phyloP scores from a whole-genome alignment of 2,113 vertebrate species.

The Hippocampus abdominalis region DNA sequence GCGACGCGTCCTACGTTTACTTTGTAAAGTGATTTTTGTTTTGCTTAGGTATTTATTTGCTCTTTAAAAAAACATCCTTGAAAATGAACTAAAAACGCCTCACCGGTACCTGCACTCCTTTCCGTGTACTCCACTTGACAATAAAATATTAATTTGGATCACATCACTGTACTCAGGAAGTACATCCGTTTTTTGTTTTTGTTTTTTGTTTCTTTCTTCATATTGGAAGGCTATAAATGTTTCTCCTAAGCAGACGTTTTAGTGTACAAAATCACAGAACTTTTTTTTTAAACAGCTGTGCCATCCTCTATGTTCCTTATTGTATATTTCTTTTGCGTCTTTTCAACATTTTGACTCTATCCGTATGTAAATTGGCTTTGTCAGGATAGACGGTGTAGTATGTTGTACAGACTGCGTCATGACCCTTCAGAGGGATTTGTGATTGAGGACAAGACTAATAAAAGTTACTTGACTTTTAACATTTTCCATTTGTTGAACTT shows the following conservation, averaged over 20 bases:
- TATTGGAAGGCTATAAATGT: background rate
- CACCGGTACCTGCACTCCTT: background rate
- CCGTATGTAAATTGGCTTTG: constrained; percentile 3
- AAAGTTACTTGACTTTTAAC: background rate
- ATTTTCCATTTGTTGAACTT: background rate
- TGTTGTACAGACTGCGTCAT: background rate
- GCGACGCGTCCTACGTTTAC: constrained; percentile 61
- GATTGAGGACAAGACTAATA: background rate
- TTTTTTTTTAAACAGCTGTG: background rate
- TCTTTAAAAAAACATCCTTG: background rate
- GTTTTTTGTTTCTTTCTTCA: background rate
- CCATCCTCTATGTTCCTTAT: background rate
- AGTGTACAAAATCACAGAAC: background rate
- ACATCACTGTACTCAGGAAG: constrained; percentile 6
- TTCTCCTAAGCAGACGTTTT: background rate
- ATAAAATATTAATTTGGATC: background rate
- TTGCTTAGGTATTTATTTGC: constrained; percentile 9
- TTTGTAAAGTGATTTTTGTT: constrained; percentile 64
- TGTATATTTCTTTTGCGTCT: background rate
- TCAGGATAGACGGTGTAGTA: background rate
- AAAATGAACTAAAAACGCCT: background rate
- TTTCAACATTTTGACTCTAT: background rate
- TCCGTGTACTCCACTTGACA: background rate
- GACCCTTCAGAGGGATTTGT: background rate
- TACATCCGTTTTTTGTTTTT: background rate